phyloP scores from a whole-genome alignment of 1,140 invertebrate genomes.

The Pseudomyrmex flavicornis region DNA sequence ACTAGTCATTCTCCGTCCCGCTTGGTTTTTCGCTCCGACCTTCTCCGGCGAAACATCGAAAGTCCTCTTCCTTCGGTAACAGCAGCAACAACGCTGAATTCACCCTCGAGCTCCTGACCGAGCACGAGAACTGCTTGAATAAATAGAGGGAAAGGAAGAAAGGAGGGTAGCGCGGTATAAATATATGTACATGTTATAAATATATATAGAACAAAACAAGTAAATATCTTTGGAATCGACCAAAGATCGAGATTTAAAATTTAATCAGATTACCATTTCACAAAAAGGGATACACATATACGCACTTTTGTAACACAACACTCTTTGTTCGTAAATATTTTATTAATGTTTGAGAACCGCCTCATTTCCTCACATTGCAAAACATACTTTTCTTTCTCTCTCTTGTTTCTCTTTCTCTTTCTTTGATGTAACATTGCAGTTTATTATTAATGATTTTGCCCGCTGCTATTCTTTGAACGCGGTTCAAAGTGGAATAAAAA shows the following conservation, averaged over 20 bases:
- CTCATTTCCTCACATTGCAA: too few species aligned
- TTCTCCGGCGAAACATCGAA: constrained; percentile 71
- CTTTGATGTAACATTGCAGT: constrained; percentile 70
- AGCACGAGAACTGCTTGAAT: constrained; percentile 68
- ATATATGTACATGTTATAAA: constrained; percentile 14
- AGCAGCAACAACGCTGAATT: constrained; percentile 68
- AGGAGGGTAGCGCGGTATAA: background rate
- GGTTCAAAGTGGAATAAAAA: constrained; percentile 74
- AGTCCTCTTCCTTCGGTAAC: constrained; percentile 73
- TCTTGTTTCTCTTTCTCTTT: constrained; percentile 70
- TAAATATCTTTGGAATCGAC: constrained; percentile 79
- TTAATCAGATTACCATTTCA: background rate
- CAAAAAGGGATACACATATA: background rate
- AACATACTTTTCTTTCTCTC: background rate
- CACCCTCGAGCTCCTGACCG: constrained; percentile 58
- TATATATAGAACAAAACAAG: constrained; percentile 27
- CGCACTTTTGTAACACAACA: background rate
- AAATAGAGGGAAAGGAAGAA: constrained; percentile 67
- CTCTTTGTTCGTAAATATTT: too few species aligned
- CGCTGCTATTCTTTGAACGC: constrained; percentile 69
- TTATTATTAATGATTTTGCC: constrained; percentile 79
- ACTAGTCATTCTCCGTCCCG: constrained; percentile 64
- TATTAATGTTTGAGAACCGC: too few species aligned
- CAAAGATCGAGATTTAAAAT: constrained; percentile 63
- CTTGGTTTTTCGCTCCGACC: constrained; percentile 56